Base-by-base conservation (phyloP, 2,888 invertebrate species). In the Blastobasis lacticolella region DNA sequence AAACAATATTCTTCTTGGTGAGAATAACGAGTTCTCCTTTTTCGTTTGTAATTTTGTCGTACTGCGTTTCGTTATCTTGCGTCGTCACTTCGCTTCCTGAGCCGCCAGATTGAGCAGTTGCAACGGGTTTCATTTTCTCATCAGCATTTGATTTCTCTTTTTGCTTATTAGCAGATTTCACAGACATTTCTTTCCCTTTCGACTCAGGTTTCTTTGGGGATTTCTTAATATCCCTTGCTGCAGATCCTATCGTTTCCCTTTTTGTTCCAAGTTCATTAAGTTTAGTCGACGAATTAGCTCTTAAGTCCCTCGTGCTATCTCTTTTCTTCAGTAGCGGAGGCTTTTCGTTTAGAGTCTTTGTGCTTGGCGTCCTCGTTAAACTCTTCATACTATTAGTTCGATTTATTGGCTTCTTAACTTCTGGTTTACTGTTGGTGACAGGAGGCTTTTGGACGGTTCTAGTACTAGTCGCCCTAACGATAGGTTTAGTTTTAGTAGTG, bases 1-100 rank as follows among this genome's bases (percentile, higher is more conserved):
- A 90, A 45, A 90, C 81, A 36, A 90, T 78, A 57, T 75, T 89
- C 62, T 86, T 85, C 65, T 88, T 89, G 0, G 88, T 88, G 50
- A 89, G 62, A 50, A 88, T 80, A 6, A 89, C 80, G 10, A 89
- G 64, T 53, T 86, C 86, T 36, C 80, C 81, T 59, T 79, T 81
- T 10, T 80, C 81, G 57, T 79, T 79, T n/a, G 75, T 74, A 9
- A 71, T 63, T 67, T 85, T 87, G 54, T 89, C 88, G 57, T 82
- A 87, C 62, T 89, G 89, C 0, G 89, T 88, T 63, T 85, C 82
- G 55, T 75, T 87, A 54, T 89, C 89, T 63, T 87, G 85, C 57
- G 67, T 87, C 36, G 58, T 59, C 37, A 79, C 65, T 57, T 75
- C 77, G n/a, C 81, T 79, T 42, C 60, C 65, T 42, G 73, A 71